phyloP scores from a whole-genome alignment of 2,113 vertebrate species.

The Egretta garzetta region DNA sequence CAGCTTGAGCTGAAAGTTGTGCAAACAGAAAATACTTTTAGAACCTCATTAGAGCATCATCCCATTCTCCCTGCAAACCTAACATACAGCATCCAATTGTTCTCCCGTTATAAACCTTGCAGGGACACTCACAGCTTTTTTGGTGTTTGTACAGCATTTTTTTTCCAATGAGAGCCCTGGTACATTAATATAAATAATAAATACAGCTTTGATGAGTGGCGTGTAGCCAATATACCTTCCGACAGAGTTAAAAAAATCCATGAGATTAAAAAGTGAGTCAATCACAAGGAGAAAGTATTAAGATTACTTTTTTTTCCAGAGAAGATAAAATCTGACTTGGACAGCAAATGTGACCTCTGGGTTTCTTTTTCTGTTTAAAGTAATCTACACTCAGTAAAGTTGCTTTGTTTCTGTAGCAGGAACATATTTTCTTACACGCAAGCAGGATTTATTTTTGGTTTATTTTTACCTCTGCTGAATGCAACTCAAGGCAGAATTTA shows the following conservation, averaged over 20 bases:
- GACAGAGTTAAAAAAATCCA: not conserved
- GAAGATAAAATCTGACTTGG: not conserved
- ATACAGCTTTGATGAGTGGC: not conserved
- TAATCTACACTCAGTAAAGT: not conserved
- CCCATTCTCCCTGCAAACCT: not conserved
- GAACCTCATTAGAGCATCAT: not conserved
- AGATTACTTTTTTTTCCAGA: not conserved
- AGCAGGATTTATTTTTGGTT: not conserved
- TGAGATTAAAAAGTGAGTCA: not conserved
- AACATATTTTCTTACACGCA: not conserved
- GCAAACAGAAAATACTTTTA: not conserved
- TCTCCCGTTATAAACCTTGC: not conserved
- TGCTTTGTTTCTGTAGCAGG: not conserved
- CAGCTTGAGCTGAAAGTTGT: not conserved
- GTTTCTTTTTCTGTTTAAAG: not conserved
- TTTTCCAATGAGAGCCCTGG: not conserved
- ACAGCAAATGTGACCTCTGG: not conserved
- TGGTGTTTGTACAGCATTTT: not conserved
- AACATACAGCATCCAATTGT: not conserved
- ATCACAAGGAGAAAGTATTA: not conserved
- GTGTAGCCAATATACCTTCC: not conserved
- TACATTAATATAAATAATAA: not conserved
- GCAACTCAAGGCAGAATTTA: not conserved
- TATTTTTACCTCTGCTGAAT: not conserved
- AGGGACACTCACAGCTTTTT: not conserved